phyloP scores from a whole-genome alignment of 2,797 vertebrate genomes.

The Myotis findleyi region DNA sequence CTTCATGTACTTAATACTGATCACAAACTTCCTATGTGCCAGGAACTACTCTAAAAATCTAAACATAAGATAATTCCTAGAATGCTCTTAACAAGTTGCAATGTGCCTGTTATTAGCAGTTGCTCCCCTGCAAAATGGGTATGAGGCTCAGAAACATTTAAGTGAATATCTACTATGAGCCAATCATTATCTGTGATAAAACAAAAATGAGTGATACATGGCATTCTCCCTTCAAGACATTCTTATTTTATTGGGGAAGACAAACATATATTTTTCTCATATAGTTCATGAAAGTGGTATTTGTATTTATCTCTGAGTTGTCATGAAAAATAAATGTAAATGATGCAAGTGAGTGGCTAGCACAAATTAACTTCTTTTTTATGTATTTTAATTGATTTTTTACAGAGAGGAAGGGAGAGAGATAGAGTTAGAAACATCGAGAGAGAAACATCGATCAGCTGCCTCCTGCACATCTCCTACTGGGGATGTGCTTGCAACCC shows the following conservation, averaged over 20 bases:
- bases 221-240: background rate
- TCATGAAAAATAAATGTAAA: slow-evolving; percentile 14
- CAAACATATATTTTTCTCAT: background rate
- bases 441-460: too few species aligned
- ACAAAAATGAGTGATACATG: background rate
- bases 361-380: background rate
- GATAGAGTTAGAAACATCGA: too few species aligned
- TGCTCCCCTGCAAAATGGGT: background rate
- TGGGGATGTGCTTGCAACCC: too few species aligned
- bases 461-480: too few species aligned
- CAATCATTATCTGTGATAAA: background rate
- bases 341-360: background rate
- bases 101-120: background rate
- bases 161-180: background rate
- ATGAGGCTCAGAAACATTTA: background rate
- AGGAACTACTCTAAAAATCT: background rate
- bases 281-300: background rate
- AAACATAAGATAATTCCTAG: background rate
- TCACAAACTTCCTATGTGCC: background rate
- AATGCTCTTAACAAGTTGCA: background rate
- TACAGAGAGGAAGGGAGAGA: too few species aligned
- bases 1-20: background rate
- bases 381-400: too few species aligned
- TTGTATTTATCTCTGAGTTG: background rate
- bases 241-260: background rate